Percentiles rank a stretch among this genome's conserved stretches.
Evolutionary conservation across 2,113 vertebrate genomes (phyloP).

Genomic region (Pangasianodon hypophthalmus): DNA sequence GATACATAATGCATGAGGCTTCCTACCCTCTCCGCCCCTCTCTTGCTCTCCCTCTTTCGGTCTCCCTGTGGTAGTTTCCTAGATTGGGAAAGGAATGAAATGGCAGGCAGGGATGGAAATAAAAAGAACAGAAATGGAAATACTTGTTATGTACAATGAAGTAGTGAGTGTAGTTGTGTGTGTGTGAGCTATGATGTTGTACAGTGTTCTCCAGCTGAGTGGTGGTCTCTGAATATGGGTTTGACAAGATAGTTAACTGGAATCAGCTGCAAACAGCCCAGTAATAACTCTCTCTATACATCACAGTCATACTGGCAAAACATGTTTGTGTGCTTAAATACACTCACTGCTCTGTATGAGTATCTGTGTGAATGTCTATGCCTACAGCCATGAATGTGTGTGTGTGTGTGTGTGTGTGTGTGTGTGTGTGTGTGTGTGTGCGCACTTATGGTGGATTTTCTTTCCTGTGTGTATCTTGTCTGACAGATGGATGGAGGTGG

Average conservation of each 20-base stretch:
- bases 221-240: background rate
- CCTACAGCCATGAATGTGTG: background rate
- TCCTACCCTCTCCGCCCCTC: slow-evolving; percentile 39
- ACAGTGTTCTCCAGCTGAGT: slow-evolving; percentile 13
- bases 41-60: slow-evolving; percentile 3
- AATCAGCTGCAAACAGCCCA: background rate
- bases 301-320: slow-evolving; percentile 20
- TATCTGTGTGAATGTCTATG: background rate
- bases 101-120: background rate
- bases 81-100: slow-evolving; percentile 49
- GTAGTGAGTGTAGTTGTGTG: slow-evolving; percentile 33
- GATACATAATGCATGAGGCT: slow-evolving; percentile 55
- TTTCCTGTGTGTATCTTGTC: slow-evolving; percentile 28
- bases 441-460: background rate
- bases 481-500: slow-evolving; percentile 55
- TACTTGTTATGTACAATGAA: slow-evolving; percentile 13
- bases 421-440: slow-evolving; percentile 17
- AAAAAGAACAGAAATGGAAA: slow-evolving; percentile 34
- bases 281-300: background rate
- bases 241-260: background rate
- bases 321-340: slow-evolving; percentile 6
- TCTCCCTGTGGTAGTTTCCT: slow-evolving; percentile 40
- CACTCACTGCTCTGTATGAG: background rate
- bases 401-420: slow-evolving; percentile 10
- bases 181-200: slow-evolving; percentile 48